Base-by-base conservation (phyloP, 2,888 invertebrate genomes). In the Amphiduros pacificus region DNA sequence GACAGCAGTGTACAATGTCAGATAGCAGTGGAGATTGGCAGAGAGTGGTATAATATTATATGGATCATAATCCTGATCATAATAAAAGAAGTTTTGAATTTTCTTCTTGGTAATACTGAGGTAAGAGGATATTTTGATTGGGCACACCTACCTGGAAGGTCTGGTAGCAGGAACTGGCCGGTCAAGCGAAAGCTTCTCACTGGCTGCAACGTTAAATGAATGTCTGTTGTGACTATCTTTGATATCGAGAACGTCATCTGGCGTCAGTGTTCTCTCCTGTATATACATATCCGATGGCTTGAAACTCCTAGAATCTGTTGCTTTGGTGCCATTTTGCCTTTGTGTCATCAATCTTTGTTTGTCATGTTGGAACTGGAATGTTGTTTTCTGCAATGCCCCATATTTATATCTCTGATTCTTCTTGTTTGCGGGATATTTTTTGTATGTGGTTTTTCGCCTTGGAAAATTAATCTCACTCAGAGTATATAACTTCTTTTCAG, bases 141-240 rank as follows among this genome's bases (percentile, higher is more conserved):
- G n/a, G n/a, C n/a, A n/a, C n/a, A n/a, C n/a, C n/a, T n/a, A n/a
- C n/a, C n/a, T n/a, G n/a, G n/a, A 5, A n/a, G 63, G 60, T 6
- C 56, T 41, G 9, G 52, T 60, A 32, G 55, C 60, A 5, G 60
- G 63, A 20, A 63, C 40, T 1, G 28, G 28, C 17, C 63, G 36
- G 26, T 55, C 36, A 17, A 60, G 20, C 11, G 60, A 56, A 6
- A 63, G 17, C 2, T 3, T 28, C n/a, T 63, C 36, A 53, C 63
- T 63, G 31, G 60, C 60, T 9, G 27, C 17, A 1, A 63, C 56
- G 56, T 63, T 63, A 26, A 63, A 60, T 1, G 60, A 60, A 26
- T 63, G 63, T 14, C 63, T 17, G 3, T 59, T 44, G 31, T 28
- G 31, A 17, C 62, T 56, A 29, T 62, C 51, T 44, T 59, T 31